Percentiles rank a stretch among this genome's conserved stretches.
Evolutionary conservation across 2,797 vertebrate species (phyloP).

Genomic region (Cirrhinus mrigala): DNA sequence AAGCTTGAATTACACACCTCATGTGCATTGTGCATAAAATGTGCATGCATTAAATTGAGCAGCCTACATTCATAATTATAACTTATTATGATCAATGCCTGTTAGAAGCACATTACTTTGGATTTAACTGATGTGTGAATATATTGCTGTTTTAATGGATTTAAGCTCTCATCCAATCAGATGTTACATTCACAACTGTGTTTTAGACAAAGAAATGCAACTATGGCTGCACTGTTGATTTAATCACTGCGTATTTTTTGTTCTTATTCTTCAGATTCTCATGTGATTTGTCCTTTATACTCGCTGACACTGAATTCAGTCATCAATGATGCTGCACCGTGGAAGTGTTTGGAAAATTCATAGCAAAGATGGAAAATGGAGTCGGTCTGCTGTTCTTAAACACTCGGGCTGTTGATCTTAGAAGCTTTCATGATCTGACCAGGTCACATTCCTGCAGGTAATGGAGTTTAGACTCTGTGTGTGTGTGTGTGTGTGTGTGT

Average conservation of each 20-base stretch:
- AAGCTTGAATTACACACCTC: not conserved
- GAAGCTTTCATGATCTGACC: constrained; percentile 67
- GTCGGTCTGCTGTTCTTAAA: constrained; percentile 43
- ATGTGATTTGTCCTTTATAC: not conserved
- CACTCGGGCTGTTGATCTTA: constrained; percentile 54
- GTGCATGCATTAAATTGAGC: not conserved
- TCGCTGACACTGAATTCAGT: not conserved
- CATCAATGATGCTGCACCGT: constrained; percentile 52
- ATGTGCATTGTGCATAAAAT: not conserved
- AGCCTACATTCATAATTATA: constrained; percentile 2
- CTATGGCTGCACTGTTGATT: not conserved
- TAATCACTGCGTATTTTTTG: not conserved
- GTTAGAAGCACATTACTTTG: not conserved
- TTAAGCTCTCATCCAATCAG: not conserved
- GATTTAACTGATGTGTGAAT: not conserved
- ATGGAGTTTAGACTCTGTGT: constrained; percentile 68
- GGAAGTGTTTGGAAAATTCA: not conserved
- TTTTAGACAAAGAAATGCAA: not conserved
- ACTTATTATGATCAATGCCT: not conserved
- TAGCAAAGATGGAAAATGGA: constrained; percentile 52
- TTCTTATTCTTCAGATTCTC: not conserved
- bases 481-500: constrained; percentile 43
- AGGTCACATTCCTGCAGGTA: constrained; percentile 76
- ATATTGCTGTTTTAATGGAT: not conserved
- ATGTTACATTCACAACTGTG: not conserved